phyloP scores from a whole-genome alignment of 2,888 invertebrate species.

The Watsonalla binaria region DNA sequence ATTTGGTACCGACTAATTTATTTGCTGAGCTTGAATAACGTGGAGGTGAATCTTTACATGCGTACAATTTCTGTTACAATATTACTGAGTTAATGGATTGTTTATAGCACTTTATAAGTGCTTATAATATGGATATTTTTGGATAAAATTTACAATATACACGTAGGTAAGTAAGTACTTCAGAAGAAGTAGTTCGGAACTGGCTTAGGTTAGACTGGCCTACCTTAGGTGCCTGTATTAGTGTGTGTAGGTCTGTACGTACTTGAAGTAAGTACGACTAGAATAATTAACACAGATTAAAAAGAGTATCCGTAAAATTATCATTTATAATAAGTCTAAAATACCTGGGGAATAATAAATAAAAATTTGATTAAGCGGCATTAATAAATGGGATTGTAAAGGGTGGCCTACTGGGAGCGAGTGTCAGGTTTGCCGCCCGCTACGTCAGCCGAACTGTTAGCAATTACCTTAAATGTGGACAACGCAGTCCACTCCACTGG shows the following conservation, averaged over 20 bases:
- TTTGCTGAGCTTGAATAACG: not conserved
- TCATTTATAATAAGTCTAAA: conserved; percentile 20
- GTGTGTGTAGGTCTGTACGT: too few species aligned
- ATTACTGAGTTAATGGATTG: not conserved
- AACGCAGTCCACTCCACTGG: conserved; percentile 66
- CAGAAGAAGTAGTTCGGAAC: too few species aligned
- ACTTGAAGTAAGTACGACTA: too few species aligned
- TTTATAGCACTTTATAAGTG: too few species aligned
- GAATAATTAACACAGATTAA: too few species aligned
- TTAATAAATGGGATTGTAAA: conserved; percentile 76
- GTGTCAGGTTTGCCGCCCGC: conserved; percentile 68
- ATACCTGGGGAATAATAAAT: conserved; percentile 44
- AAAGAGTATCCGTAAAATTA: not conserved
- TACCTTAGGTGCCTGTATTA: too few species aligned
- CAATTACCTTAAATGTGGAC: conserved; percentile 78
- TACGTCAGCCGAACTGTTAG: conserved; percentile 72
- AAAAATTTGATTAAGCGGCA: conserved; percentile 70
- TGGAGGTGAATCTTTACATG: not conserved
- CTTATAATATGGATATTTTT: too few species aligned
- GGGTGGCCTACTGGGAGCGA: conserved; percentile 62
- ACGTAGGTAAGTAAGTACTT: too few species aligned
- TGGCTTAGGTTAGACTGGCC: too few species aligned
- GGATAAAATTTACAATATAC: too few species aligned
- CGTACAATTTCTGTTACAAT: not conserved
- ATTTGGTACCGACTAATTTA: not conserved